These are phyloP conservation scores for Eueremaeus valkanovi DNA, from an alignment of 2,888 invertebrate genomes.

Conservation along the genomic window DNA sequence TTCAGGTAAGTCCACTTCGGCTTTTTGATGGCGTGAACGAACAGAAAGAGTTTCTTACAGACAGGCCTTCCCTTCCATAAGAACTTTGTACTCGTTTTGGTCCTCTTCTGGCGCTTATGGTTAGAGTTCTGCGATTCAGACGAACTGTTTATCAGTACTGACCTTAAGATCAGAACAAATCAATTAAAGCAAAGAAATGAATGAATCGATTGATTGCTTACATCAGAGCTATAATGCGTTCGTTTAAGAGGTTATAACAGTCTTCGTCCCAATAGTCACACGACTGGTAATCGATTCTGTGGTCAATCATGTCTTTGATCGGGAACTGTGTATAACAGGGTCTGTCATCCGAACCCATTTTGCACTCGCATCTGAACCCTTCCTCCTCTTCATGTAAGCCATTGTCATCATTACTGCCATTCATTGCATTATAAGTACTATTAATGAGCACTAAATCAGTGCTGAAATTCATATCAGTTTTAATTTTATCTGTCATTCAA, in stretches of 20 bases:
- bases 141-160: conserved; percentile 1
- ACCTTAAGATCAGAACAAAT: not conserved
- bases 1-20: conserved; percentile 14
- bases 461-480: not conserved
- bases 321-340: conserved; percentile 13
- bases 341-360: not conserved
- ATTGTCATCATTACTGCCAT: not conserved
- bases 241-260: conserved; percentile 15
- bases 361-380: not conserved
- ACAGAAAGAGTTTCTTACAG: conserved; percentile 5
- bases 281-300: conserved; percentile 6
- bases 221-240: conserved; percentile 11
- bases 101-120: not conserved
- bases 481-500: not conserved
- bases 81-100: not conserved
- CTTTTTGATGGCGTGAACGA: conserved; percentile 15
- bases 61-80: conserved; percentile 9
- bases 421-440: not conserved
- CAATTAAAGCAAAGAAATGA: not conserved
- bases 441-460: not conserved
- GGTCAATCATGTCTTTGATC: conserved; percentile 1
- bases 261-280: conserved; percentile 26
- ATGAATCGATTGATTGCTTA: not conserved
- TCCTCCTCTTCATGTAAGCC: not conserved
- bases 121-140: not conserved